These are phyloP conservation scores for Drosophila paulistorum DNA, from an alignment of 1,140 invertebrate species.

Conservation along the genomic window DNA sequence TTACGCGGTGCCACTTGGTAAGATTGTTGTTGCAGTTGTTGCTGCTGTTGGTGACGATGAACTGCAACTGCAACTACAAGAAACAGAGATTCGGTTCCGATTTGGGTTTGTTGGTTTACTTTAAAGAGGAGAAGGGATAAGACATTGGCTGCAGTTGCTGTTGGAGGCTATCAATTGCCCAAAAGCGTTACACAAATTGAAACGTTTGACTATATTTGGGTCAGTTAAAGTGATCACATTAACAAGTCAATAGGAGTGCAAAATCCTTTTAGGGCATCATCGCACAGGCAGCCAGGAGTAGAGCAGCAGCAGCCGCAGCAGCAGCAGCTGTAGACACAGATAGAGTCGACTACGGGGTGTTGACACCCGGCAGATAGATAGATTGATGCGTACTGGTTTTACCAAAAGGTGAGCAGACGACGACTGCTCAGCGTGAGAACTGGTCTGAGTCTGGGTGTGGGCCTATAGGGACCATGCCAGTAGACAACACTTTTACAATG, in stretches of 20 bases:
- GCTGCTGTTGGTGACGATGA: conserved; percentile 68
- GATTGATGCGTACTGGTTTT: conserved; percentile 76
- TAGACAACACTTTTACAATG: no score
- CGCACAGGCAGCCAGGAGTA: conserved; percentile 53
- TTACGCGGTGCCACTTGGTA: conserved; percentile 53
- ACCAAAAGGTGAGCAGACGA: conserved; percentile 57
- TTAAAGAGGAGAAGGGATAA: conserved; percentile 13
- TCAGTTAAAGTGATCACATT: conserved; percentile 81
- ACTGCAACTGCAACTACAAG: conserved; percentile 43
- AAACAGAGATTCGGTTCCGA: conserved; percentile 29
- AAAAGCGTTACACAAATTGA: conserved; percentile 80
- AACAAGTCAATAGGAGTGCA: conserved; percentile 81
- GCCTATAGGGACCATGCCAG: conserved; percentile 53
- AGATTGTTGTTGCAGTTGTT: conserved; percentile 15
- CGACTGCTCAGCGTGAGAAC: conserved; percentile 65
- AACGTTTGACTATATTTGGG: conserved; percentile 82
- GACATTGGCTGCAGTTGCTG: conserved; percentile 23
- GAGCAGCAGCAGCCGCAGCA: neutral
- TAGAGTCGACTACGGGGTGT: conserved; percentile 40
- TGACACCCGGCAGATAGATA: conserved; percentile 75
- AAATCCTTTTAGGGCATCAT: conserved; percentile 76
- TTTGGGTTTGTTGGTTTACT: conserved; percentile 12
- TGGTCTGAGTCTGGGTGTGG: conserved; percentile 50
- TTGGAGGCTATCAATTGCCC: conserved; percentile 72
- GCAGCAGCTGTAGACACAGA: conserved; percentile 11